phyloP scores from a whole-genome alignment of 2,888 invertebrate genomes.

The Argyresthia goedartella region DNA sequence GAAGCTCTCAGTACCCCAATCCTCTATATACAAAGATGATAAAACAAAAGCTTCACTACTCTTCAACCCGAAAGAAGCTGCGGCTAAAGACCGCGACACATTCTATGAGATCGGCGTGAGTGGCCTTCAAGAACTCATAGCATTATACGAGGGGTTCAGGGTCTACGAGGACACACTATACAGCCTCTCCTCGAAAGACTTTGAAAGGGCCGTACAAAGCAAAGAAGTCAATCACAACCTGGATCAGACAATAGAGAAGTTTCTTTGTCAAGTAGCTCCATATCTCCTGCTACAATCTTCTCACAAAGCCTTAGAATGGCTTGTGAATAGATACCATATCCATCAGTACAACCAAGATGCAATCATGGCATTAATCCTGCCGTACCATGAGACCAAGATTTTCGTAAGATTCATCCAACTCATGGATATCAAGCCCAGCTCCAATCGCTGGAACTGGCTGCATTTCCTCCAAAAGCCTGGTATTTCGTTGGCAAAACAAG shows the following conservation, averaged over 20 bases:
- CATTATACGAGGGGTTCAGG: constrained; percentile 78
- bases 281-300: constrained; percentile 86
- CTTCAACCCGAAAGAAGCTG: constrained; percentile 92
- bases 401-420: constrained; percentile 88
- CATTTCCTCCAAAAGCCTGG: constrained; percentile 80
- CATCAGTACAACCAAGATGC: constrained; percentile 90
- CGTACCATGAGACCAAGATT: constrained; percentile 93
- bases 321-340: constrained; percentile 89
- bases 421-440: constrained; percentile 71
- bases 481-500: constrained; percentile 77
- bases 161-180: constrained; percentile 84
- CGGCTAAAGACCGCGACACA: constrained; percentile 84
- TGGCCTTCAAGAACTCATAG: constrained; percentile 86
- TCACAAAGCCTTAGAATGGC: constrained; percentile 96
- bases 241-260: constrained; percentile 80
- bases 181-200: constrained; percentile 78
- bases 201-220: constrained; percentile 86
- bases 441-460: constrained; percentile 84
- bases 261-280: constrained; percentile 86
- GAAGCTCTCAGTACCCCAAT: constrained; percentile 82
- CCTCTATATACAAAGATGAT: constrained; percentile 74
- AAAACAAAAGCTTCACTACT: constrained; percentile 85
- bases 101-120: constrained; percentile 89
- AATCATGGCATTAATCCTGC: constrained; percentile 84
- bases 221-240: constrained; percentile 81